Base-by-base conservation (phyloP, 2,888 invertebrate species). In the Euzophera pinguis region DNA sequence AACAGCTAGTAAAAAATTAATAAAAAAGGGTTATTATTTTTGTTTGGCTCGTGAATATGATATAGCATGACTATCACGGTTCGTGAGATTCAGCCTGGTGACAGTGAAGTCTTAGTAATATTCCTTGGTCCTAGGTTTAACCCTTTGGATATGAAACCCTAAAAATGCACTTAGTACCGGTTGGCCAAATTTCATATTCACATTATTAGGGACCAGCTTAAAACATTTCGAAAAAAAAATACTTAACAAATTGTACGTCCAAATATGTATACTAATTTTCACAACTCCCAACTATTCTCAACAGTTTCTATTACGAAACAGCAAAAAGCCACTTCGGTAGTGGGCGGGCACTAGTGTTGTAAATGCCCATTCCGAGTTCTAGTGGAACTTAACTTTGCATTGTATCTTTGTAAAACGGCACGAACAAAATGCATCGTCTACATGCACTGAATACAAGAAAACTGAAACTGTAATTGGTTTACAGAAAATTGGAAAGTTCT, bases 401-500 rank as follows among this genome's bases (percentile, higher is more conserved):
- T 39, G 27, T 39, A 32, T 45, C 45, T 45, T 45, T 10, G 34
- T 34, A 45, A 6, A 1, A 22, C 22, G 22, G 38, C 38, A 27
- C 43, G 13, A 29, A 29, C 45, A 45, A 45, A 43, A 45, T 45
- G 45, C 45, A 45, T 45, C 43, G 43, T 16, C 29, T 45, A 45
- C 45, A 45, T 45, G 45, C 32, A 32, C 13, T 10, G 29, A 45
- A 32, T 29, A 32, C 45, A 45, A 45, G 42, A 27, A 43, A n/a
- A 34, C 34, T 45, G 29, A 9, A 45, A 32, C 45, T 13, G 45
- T 45, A 45, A 45, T 45, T 45, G 45, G 45, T 45, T 45, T 45
- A 32, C 45, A 45, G 32, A 14, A 43, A 27, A 10, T 45, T 45
- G 1, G 16, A 1, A 45, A 45, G 5, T 12, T 12, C 6, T 32